Evolutionary conservation across 2,888 invertebrate species (phyloP), one percentile per base, ranked within the genome.

Genomic region (Teinopalpus imperialis): DNA sequence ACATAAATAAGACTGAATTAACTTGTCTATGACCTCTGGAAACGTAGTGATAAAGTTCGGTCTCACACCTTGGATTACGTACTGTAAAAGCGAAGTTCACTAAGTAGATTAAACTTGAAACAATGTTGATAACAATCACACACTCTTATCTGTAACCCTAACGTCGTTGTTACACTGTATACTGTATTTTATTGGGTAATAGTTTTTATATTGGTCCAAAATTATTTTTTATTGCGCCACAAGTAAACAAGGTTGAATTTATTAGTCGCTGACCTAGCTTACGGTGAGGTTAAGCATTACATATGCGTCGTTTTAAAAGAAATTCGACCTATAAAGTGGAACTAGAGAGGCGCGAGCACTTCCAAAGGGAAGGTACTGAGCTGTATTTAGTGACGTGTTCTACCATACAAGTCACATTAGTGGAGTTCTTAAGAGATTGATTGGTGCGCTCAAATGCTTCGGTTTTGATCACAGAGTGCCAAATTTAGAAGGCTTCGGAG

Each of bases 1-100:
- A 78, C 78, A 85, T 82, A 87, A 86, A 86, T 85, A 85, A 81
- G 68, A 74, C 72, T 65, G 77, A 82, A 85, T 85, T 83, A 81
- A 81, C 81, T 80, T 71, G 85, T 86, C 85, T 86, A 77, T 70
- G 82, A 81, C 81, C 83, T 75, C 72, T 73, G 72, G 51, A 67
- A 66, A 60, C 57, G 61, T 66, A 64, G 61, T 64, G 63, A 63
- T 61, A 69, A 66, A 73, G 74, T 78, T 75, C 70, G 75, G 60
- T 68, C 61, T 71, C 63, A 58, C 75, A 76, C 69, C 74, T 74
- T 62, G 56, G 55, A 63, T 68, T 65, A 68, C 59, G 56, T 57
- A 53, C 52, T 36, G 24, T 29, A 44, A n/a, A 44, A 43, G 10
- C 43, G 18, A 47, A 46, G 37, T 40, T 34, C 16, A 37, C 29